phyloP scores from a whole-genome alignment of 2,797 vertebrate species.

The Tragopan temminckii region DNA sequence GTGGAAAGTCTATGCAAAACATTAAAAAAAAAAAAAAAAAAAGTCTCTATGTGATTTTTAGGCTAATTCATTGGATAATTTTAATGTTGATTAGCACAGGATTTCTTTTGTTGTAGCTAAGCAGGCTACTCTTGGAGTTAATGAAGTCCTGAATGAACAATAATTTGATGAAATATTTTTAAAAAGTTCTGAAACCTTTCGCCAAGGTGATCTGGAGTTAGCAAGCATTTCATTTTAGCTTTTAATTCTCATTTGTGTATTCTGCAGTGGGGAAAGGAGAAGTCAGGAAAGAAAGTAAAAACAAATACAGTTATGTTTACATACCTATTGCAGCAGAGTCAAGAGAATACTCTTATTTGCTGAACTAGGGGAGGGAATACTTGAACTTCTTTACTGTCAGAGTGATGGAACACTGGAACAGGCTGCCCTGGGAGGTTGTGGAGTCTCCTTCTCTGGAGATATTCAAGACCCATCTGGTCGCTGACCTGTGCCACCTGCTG shows the following conservation, averaged over 20 bases:
- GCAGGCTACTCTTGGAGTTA: background rate
- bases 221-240: background rate
- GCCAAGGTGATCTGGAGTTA: background rate
- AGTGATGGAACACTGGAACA: too few species aligned
- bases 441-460: too few species aligned
- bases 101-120: background rate
- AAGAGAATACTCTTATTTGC: background rate
- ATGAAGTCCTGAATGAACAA: background rate
- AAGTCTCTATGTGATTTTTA: background rate
- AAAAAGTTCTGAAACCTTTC: background rate
- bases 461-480: too few species aligned
- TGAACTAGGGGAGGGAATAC: background rate
- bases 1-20: background rate
- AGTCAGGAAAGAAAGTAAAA: background rate
- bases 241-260: background rate
- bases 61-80: background rate
- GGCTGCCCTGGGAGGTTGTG: too few species aligned
- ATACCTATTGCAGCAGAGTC: background rate
- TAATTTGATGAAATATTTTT: background rate
- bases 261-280: background rate
- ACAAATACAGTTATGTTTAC: fast-evolving
- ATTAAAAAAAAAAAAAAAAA: background rate
- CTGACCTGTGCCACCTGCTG: too few species aligned
- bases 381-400: too few species aligned
- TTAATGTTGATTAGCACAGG: fast-evolving